These are phyloP conservation scores for Pheosia gnoma DNA, from an alignment of 2,888 invertebrate genomes.

Conservation along the genomic window DNA sequence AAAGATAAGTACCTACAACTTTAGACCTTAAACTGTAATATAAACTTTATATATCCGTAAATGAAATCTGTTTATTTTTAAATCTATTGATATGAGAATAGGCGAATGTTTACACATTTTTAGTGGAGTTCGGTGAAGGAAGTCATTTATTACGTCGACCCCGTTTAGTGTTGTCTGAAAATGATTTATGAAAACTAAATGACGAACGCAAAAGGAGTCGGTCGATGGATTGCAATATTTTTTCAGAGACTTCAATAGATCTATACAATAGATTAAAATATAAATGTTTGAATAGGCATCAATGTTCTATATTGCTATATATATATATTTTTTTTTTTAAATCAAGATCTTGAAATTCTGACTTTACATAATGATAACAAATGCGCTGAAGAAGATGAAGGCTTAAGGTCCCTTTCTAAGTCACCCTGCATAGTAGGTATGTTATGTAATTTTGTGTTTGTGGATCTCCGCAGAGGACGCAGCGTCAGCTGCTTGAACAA, in stretches of 20 bases:
- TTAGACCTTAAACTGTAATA: too few species aligned
- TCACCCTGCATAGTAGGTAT: too few species aligned
- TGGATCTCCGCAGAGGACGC: background rate
- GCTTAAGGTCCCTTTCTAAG: too few species aligned
- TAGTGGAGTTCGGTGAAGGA: slow-evolving; percentile 8
- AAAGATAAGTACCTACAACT: too few species aligned
- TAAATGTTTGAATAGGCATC: too few species aligned
- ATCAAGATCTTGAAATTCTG: too few species aligned
- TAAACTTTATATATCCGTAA: background rate
- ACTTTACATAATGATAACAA: too few species aligned
- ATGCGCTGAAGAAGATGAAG: too few species aligned
- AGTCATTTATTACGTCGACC: slow-evolving; percentile 16
- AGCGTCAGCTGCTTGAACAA: background rate
- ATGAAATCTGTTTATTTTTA: background rate
- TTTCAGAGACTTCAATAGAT: background rate
- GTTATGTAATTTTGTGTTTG: background rate
- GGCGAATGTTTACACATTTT: slow-evolving; percentile 5
- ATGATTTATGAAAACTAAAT: slow-evolving; percentile 17
- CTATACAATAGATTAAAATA: too few species aligned
- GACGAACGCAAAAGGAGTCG: background rate
- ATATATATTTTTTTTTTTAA: too few species aligned
- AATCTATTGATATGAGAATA: slow-evolving; percentile 1
- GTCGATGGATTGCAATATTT: background rate
- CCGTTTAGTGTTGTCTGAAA: slow-evolving; percentile 21
- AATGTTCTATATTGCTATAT: too few species aligned